phyloP scores from a whole-genome alignment of 1,140 invertebrate species.

The Calosoma granatense region DNA sequence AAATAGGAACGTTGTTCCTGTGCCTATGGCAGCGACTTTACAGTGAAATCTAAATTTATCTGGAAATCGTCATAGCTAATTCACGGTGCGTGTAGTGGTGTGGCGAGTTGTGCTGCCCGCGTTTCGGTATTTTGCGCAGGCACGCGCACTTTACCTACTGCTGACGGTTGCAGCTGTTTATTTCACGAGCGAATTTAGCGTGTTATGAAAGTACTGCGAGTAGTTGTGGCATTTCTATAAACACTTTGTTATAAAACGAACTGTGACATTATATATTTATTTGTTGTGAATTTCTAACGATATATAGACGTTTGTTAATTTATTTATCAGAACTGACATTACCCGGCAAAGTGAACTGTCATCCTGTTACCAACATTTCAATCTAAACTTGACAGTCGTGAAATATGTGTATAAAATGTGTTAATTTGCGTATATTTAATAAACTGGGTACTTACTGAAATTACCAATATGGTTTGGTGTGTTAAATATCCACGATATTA shows the following conservation, averaged over 20 bases:
- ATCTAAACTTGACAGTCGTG: neutral
- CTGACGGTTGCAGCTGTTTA: neutral
- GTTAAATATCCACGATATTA: neutral
- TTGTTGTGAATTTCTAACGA: no score
- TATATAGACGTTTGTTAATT: no score
- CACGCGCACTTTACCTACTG: neutral
- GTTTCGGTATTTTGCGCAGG: neutral
- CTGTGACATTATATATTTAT: no score
- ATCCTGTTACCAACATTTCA: neutral
- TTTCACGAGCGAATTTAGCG: no score
- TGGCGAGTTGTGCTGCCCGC: neutral
- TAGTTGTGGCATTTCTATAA: no score
- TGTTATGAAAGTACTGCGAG: no score
- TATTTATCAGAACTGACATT: neutral
- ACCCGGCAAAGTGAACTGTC: slow-evolving; percentile 5
- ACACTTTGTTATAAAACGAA: no score
- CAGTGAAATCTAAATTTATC: neutral
- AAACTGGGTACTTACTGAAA: neutral
- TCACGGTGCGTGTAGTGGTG: neutral
- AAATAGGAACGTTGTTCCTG: no score
- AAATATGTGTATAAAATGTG: neutral
- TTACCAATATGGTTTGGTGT: neutral
- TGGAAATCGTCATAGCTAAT: neutral
- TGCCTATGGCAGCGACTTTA: no score
- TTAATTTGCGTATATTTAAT: neutral